Conservation (phyloP, 1,140 invertebrate genomes). For the Ostrea edulis region DNA sequence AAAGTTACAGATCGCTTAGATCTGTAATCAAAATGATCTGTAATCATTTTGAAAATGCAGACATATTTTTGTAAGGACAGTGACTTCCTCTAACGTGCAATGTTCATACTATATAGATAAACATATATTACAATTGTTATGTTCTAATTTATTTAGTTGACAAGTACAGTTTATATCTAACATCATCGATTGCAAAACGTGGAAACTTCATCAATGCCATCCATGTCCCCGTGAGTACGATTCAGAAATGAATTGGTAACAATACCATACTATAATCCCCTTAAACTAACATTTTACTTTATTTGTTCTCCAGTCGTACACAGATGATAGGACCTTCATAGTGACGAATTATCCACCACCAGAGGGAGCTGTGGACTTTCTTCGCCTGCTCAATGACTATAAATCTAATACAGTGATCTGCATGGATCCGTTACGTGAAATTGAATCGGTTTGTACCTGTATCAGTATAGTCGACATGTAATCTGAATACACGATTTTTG, state of each 20-base stretch:
- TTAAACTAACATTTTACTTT: not conserved
- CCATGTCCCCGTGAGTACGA: not conserved
- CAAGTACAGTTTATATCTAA: constrained; percentile 23
- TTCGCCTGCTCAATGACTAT: constrained; percentile 4
- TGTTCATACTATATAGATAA: too few relatives aligned
- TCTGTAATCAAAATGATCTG: too few relatives aligned
- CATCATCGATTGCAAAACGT: not conserved
- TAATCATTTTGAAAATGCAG: too few relatives aligned
- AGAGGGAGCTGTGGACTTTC: constrained; percentile 5
- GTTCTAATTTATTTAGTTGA: not conserved
- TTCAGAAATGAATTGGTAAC: not conserved
- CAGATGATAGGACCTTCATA: not conserved
- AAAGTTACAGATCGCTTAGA: too few relatives aligned
- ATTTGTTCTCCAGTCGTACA: not conserved
- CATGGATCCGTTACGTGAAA: constrained; percentile 19
- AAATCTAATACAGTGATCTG: not conserved
- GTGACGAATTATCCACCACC: not conserved
- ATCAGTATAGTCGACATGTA: not conserved
- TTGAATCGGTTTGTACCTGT: not conserved
- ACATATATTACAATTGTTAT: too few relatives aligned
- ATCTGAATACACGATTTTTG: not conserved
- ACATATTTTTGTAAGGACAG: too few relatives aligned
- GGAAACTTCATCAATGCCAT: constrained; percentile 18
- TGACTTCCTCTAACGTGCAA: too few relatives aligned
- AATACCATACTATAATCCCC: not conserved